These are phyloP conservation scores for Eupeodes corollae DNA, from an alignment of 1,140 invertebrate species.

Conservation along the genomic window DNA sequence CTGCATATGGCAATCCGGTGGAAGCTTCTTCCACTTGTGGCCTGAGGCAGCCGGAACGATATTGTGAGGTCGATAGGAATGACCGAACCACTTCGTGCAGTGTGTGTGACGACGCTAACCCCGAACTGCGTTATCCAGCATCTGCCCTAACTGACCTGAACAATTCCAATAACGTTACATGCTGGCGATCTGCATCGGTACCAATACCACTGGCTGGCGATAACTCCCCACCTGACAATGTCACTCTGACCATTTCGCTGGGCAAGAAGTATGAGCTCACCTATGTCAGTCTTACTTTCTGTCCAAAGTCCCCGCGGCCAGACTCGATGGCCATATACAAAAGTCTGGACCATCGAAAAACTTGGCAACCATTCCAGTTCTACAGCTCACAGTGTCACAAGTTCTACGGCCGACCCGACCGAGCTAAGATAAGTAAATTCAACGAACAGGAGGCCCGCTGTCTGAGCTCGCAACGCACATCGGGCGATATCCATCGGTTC, in stretches of 20 bases:
- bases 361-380: constrained; percentile 93
- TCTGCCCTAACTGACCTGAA: constrained; percentile 88
- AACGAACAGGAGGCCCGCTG: constrained; percentile 92
- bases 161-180: constrained; percentile 93
- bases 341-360: constrained; percentile 85
- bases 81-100: constrained; percentile 53
- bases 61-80: constrained; percentile 54
- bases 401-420: constrained; percentile 72
- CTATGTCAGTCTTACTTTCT: constrained; percentile 94
- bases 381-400: constrained; percentile 84
- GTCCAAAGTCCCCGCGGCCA: constrained; percentile 74
- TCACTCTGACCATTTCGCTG: constrained; percentile 79
- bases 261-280: constrained; percentile 98
- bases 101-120: constrained; percentile 74
- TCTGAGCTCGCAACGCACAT: constrained; percentile 68
- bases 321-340: constrained; percentile 96
- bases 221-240: constrained; percentile 74
- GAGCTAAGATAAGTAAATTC: constrained; percentile 78
- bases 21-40: constrained; percentile 89
- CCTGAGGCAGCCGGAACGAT: constrained; percentile 50
- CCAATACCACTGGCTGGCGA: constrained; percentile 53
- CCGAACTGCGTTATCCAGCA: constrained; percentile 66
- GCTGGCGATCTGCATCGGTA: constrained; percentile 88
- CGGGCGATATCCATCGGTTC: constrained; percentile 55
- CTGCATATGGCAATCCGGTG: constrained; percentile 83